These are phyloP conservation scores for Syngnathoides biaculeatus DNA, from an alignment of 2,113 vertebrate species.

Conservation along the genomic window DNA sequence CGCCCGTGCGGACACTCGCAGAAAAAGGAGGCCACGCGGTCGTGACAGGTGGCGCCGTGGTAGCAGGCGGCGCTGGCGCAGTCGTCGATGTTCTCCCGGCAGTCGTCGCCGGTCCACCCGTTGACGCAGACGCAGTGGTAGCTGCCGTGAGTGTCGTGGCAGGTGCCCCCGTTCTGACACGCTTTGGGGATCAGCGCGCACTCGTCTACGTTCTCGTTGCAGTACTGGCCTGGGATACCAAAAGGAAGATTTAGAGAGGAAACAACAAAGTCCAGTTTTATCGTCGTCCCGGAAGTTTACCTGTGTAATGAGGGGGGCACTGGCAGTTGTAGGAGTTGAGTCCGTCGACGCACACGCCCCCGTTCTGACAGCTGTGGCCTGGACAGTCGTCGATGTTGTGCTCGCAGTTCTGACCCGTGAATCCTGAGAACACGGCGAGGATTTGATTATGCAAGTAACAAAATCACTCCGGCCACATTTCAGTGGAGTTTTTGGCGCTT, in stretches of 20 bases:
- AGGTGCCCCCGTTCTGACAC: slow-evolving; percentile 93
- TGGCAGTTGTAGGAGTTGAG: slow-evolving; percentile 98
- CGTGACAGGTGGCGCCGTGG: slow-evolving; percentile 87
- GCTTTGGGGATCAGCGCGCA: slow-evolving; percentile 93
- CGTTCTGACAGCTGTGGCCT: slow-evolving; percentile 84
- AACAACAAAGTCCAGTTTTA: background rate
- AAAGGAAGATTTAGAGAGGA: background rate
- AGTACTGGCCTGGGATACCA: slow-evolving; percentile 83
- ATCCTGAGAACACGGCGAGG: slow-evolving; percentile 70
- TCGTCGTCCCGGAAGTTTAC: slow-evolving; percentile 45
- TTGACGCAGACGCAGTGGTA: slow-evolving; percentile 94
- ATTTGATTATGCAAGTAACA: background rate
- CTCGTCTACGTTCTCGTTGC: slow-evolving; percentile 91
- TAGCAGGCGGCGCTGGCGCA: slow-evolving; percentile 90
- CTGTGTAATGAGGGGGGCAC: slow-evolving; percentile 93
- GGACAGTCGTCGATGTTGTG: slow-evolving; percentile 93
- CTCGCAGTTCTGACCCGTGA: slow-evolving; percentile 87
- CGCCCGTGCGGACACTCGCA: slow-evolving; percentile 94
- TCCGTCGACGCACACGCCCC: slow-evolving; percentile 88
- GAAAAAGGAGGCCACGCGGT: slow-evolving; percentile 93
- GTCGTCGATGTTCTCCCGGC: slow-evolving; percentile 95
- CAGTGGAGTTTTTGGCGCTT: slow-evolving; percentile 32
- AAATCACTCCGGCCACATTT: slow-evolving; percentile 3
- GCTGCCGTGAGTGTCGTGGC: slow-evolving; percentile 87
- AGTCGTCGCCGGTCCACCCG: slow-evolving; percentile 92